These are phyloP conservation scores for Sebastes matsubarae DNA, from an alignment of 2,797 vertebrate species.

Conservation along the genomic window DNA sequence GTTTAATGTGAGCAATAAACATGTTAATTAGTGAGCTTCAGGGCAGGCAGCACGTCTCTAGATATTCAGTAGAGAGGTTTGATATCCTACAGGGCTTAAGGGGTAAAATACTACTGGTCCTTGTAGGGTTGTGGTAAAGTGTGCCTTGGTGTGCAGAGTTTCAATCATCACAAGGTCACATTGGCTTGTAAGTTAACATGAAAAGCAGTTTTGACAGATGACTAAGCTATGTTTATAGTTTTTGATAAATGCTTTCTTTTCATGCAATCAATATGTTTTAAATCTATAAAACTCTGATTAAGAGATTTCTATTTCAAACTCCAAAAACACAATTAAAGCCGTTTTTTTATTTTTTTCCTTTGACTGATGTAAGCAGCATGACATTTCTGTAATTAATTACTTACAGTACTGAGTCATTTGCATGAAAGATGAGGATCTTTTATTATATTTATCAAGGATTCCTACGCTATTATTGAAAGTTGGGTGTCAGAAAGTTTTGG, in stretches of 20 bases:
- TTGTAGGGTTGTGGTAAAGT: not conserved
- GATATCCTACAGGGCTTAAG: not conserved
- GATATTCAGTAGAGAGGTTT: not conserved
- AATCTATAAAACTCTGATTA: not conserved
- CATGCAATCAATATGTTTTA: not conserved
- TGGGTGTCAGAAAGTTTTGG: slow-evolving; percentile 9
- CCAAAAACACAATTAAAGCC: not conserved
- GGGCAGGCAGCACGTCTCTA: not conserved
- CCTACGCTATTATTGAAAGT: not conserved
- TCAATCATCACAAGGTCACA: not conserved
- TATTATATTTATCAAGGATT: slow-evolving; percentile 22
- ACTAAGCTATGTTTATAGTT: not conserved
- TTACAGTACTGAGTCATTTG: slow-evolving; percentile 37
- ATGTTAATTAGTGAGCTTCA: not conserved
- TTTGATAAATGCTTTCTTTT: not conserved
- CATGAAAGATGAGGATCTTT: slow-evolving; percentile 31
- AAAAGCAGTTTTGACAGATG: not conserved
- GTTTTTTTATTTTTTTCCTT: not conserved
- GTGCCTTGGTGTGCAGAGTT: not conserved
- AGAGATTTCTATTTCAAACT: slow-evolving; percentile 8
- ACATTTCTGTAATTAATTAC: slow-evolving; percentile 34
- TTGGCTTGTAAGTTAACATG: not conserved
- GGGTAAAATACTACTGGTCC: not conserved
- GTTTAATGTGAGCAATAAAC: not conserved
- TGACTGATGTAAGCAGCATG: slow-evolving; percentile 38